phyloP scores from a whole-genome alignment of 2,113 vertebrate genomes.

The Rana temporaria region DNA sequence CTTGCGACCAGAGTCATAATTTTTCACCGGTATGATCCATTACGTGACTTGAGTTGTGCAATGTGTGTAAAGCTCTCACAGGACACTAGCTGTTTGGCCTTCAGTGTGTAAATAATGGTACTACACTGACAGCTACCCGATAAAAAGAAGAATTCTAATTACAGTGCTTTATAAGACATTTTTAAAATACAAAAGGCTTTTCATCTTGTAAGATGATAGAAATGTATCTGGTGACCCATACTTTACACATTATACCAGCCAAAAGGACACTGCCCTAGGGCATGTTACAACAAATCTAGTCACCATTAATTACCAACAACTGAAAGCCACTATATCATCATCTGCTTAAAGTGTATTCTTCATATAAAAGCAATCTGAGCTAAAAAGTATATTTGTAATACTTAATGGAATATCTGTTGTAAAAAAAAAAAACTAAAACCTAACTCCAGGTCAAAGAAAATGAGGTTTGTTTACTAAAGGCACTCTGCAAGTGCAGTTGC shows the following conservation, averaged over 20 bases:
- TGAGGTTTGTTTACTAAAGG: too few relatives aligned
- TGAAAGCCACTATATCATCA: neutral
- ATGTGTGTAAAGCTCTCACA: constrained; percentile 37
- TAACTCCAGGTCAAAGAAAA: too few relatives aligned
- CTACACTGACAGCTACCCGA: constrained; percentile 46
- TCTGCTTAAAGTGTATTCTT: neutral
- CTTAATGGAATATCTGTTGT: neutral
- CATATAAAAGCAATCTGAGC: neutral
- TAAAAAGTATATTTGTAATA: neutral
- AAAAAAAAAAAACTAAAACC: neutral
- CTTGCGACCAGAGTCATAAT: constrained; percentile 29
- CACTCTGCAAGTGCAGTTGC: too few relatives aligned
- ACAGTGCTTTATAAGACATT: constrained; percentile 32
- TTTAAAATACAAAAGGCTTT: constrained; percentile 44
- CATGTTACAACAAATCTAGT: constrained; percentile 39
- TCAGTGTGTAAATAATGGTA: constrained; percentile 55
- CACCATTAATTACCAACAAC: constrained; percentile 24
- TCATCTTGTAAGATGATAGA: constrained; percentile 38
- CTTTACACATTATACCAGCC: constrained; percentile 7
- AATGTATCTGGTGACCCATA: constrained; percentile 45
- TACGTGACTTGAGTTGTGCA: constrained; percentile 44
- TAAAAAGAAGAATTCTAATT: constrained; percentile 55
- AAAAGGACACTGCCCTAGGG: neutral
- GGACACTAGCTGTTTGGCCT: constrained; percentile 51
- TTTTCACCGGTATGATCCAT: constrained; percentile 36